Base-by-base conservation (phyloP, 2,113 vertebrate genomes). In the Siniperca knerii region DNA sequence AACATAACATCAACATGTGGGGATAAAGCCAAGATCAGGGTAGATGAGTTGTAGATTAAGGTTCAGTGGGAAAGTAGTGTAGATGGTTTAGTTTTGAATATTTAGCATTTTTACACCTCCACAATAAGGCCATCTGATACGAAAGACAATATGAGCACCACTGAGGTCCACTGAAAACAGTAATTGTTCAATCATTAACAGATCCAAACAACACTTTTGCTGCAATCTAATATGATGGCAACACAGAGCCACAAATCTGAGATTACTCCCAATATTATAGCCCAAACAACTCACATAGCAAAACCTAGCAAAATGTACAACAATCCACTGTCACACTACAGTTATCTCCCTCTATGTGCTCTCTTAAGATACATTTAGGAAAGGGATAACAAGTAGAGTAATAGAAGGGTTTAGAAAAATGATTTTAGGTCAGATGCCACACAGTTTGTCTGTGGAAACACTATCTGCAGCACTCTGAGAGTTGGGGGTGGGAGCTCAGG, bases 31-130 rank as follows among this genome's bases (percentile, higher is more conserved):
- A 66, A 42, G 40, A 50, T 62, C 46, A 58, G 3, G 65, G 61
- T 33, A 1, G 75, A 83, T 85, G 89, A 75, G 61, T 13, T 75
- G 25, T 69, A 60, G 70, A 73, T 89, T 60, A 88, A 65, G 50
- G 58, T 58, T 84, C 55, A 72, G 12, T 82, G 77, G 65, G 68
- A 64, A 70, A 73, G 71, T 72, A 48, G 75, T 82, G 61, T 37
- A 11, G 55, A 71, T 75, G 57, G 77, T 92, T 92, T 88, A 88
- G 87, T 90, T 75, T n/a, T 13, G 55, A 84, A 79, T 76, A 40
- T 37, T n/a, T 18, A 50, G 33, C 13, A 37, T 66, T 57, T 44
- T 61, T 72, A 61, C n/a, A 73, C 7, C 44, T 74, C 33, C 9
- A 37, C 8, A 77, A n/a, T 44, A n/a, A 37, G 16, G 44, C 8